Percentiles rank a stretch among this genome's conserved stretches.
phyloP scores from a whole-genome alignment of 2,797 vertebrate genomes.

The Sphaeramia orbicularis region DNA sequence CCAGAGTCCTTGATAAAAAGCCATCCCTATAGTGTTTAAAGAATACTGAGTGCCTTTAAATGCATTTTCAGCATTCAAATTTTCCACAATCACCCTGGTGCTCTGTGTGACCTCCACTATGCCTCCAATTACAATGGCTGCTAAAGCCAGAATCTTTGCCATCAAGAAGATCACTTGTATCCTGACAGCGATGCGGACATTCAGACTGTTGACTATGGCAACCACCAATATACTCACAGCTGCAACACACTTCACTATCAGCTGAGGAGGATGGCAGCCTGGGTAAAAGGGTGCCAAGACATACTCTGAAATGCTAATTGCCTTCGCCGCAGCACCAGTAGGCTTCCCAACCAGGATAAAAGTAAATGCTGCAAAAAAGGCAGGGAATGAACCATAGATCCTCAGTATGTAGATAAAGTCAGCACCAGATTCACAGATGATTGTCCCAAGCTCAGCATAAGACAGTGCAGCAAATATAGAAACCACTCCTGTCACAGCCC shows the following conservation, averaged over 20 bases:
- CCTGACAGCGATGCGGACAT: constrained; percentile 77
- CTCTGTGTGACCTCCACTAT: constrained; percentile 70
- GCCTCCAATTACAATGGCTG: constrained; percentile 84
- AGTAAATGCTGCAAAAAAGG: constrained; percentile 84
- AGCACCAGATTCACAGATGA: constrained; percentile 88
- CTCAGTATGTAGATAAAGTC: constrained; percentile 89
- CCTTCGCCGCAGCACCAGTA: constrained; percentile 70
- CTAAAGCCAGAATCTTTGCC: constrained; percentile 83
- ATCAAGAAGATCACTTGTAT: constrained; percentile 86
- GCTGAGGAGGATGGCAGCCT: constrained; percentile 76
- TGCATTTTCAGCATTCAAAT: constrained; percentile 72
- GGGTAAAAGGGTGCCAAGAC: constrained; percentile 81
- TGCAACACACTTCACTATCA: constrained; percentile 74
- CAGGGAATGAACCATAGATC: constrained; percentile 87
- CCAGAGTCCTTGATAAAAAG: constrained; percentile 90
- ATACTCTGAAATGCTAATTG: constrained; percentile 86
- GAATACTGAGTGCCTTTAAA: constrained; percentile 81
- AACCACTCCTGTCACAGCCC: constrained; percentile 85
- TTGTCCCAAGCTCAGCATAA: constrained; percentile 87
- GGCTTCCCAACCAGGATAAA: constrained; percentile 85
- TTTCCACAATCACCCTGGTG: constrained; percentile 64
- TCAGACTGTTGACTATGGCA: constrained; percentile 81
- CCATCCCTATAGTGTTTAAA: constrained; percentile 78
- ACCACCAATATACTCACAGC: constrained; percentile 82
- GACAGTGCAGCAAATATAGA: constrained; percentile 83